Evolutionary conservation across 1,140 invertebrate genomes (phyloP), one percentile per base, ranked within the genome.

Genomic region (Cydia amplana): DNA sequence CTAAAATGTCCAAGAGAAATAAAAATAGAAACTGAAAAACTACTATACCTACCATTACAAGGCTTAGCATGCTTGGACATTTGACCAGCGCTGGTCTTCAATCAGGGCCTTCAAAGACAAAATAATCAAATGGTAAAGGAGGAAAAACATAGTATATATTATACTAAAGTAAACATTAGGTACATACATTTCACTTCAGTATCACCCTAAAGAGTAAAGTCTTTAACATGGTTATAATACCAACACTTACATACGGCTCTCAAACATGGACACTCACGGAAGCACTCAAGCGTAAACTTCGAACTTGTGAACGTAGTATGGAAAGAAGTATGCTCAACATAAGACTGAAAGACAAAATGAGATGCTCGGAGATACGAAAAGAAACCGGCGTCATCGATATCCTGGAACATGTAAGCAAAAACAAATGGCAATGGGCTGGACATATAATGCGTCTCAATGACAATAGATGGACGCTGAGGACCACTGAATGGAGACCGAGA

Each of bases 321-420:
- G 46, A 49, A 49, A 49, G 46, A 9, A 49, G 46, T 16, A 49
- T 49, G 46, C 46, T 49, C 14, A 49, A 49, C 46, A 49, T 49
- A 4, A 49, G 14, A 16, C 49, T 25, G 10, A 40, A 63, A 60
- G n/a, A 74, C 40, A 74, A 63, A 73, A 73, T 7, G 14, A 49
- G 3, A 73, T 73, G 25, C 9, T 55, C 73, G 18, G 46, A 49
- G 3, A 49, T 49, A 49, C 46, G 46, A 9, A 49, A 49, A 49
- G 46, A 49, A 16, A 49, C 46, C 14, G 16, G 16, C 3, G 46
- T 49, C 14, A 49, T 49, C 9, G 46, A 49, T 12, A 12, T 49
- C 4, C 46, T 49, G 12, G 46, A 49, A 14, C 9, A 12, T 12
- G 14, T 49, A 12, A 9, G 16, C 10, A 49, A 14, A 49, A 49